Conservation (phyloP, 2,888 invertebrate genomes). For the Uloborus plumipes region DNA sequence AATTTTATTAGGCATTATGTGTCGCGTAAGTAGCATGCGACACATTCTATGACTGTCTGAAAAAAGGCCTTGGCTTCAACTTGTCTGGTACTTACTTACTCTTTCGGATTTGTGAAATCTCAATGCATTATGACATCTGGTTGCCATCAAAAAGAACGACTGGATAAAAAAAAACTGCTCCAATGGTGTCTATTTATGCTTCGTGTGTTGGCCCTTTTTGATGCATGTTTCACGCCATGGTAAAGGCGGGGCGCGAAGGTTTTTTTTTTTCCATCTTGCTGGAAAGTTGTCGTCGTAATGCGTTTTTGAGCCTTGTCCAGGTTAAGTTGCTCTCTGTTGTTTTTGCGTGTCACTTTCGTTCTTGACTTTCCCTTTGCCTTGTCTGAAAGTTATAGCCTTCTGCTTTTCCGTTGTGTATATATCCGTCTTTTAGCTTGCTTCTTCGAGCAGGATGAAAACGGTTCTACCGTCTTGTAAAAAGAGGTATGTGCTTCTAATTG, state of each 20-base stretch:
- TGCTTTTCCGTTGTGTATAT: too few relatives aligned
- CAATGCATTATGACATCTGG: not conserved
- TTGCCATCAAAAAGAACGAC: not conserved
- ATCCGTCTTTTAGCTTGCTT: too few relatives aligned
- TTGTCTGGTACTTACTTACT: too few relatives aligned
- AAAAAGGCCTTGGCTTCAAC: too few relatives aligned
- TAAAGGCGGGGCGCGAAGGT: not conserved
- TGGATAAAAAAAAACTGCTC: not conserved
- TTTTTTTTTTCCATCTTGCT: not conserved
- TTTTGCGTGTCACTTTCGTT: too few relatives aligned
- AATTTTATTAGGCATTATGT: too few relatives aligned
- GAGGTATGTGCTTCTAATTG: too few relatives aligned
- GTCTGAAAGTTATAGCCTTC: not conserved
- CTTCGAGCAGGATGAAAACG: too few relatives aligned
- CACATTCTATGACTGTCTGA: too few relatives aligned
- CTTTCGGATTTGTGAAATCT: too few relatives aligned
- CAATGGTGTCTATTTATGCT: constrained; percentile 1
- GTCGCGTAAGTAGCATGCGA: too few relatives aligned
- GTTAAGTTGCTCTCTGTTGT: not conserved
- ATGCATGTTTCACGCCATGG: constrained; percentile 5
- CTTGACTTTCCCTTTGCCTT: not conserved
- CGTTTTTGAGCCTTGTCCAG: constrained; percentile 4
- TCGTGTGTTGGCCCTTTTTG: not conserved
- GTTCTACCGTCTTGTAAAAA: too few relatives aligned
- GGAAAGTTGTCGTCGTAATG: not conserved